These are phyloP conservation scores for Papilio dardanus DNA, from an alignment of 1,140 invertebrate genomes.

Conservation along the genomic window DNA sequence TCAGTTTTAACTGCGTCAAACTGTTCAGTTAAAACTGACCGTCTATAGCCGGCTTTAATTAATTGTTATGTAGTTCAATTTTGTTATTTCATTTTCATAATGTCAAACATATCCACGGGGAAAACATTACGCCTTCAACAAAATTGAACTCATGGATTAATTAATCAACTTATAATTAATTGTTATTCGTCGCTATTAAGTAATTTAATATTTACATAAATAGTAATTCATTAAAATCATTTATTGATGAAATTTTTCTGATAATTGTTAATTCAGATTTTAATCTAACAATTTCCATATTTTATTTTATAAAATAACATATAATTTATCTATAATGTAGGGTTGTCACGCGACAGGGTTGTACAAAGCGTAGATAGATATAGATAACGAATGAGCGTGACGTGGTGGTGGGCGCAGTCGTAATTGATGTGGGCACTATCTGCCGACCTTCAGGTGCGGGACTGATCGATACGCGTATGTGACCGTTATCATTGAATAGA, in stretches of 20 bases:
- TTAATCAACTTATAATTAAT: neutral
- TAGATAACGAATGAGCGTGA: neutral
- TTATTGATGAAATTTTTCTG: neutral
- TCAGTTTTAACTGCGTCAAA: no score
- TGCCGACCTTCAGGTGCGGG: neutral
- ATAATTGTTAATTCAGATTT: neutral
- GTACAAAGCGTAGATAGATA: neutral
- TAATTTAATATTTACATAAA: no score
- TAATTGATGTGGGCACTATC: constrained; percentile 18
- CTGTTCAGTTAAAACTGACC: no score
- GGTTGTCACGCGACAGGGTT: neutral
- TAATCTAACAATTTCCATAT: neutral
- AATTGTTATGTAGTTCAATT: neutral
- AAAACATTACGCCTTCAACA: neutral
- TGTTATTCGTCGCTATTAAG: neutral
- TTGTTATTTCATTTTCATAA: neutral
- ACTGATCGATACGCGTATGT: constrained; percentile 9
- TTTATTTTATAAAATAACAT: neutral
- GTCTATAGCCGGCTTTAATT: no score
- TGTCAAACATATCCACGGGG: neutral
- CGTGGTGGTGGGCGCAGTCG: neutral
- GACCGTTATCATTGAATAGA: neutral
- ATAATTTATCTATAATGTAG: neutral
- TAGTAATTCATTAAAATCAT: no score
- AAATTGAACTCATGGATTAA: neutral